Evolutionary conservation across 2,888 invertebrate genomes (phyloP), one percentile per base, ranked within the genome.

Genomic region (Xiphydria camelus): DNA sequence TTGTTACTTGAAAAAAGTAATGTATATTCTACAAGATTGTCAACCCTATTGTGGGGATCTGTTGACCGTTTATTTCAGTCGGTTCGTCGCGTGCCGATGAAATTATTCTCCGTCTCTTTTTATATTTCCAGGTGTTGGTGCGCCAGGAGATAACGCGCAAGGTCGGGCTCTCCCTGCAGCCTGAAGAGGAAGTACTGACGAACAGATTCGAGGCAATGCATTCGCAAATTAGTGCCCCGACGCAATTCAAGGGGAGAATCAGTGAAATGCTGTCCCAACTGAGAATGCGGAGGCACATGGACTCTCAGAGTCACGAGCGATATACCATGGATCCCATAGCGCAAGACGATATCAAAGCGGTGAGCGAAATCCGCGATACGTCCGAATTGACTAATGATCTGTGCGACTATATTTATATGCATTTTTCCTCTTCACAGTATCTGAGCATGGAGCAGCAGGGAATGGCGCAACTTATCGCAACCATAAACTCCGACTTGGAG

Each of bases 221-320:
- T 48, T 84, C 89, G 0, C 89, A 94, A 65, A 83, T 97, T 12
- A 91, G 92, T 60, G 89, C 91, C 9, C 95, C 96, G 20, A 92
- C 94, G 26, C 91, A 96, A 59, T 93, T 92, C 68, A 94, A 94
- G 88, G 94, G 94, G 46, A 88, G 94, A 41, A 80, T 96, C 43
- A 93, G 91, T 74, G 95, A 96, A 78, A 78, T 96, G 62, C 79
- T 94, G 55, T 91, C 94, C 10, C 92, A 93, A 57, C 87, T 94
- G 61, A 82, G 89, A 45, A 83, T 91, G 73, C 86, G 88, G 59
- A 80, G 84, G 45, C 77, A 77, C 26, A 73, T 79, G 45, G 77
- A 80, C 41, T 81, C 82, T 31, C 81, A 82, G 10, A 77, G 79
- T 4, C 84, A 84, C 31, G 87, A 89, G 61, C 81, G 85, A 45